A percentile compares a stretch with the other conserved stretches of the same genome.
Conservation (phyloP, 2,797 vertebrate species). For the Nyctibius grandis region DNA sequence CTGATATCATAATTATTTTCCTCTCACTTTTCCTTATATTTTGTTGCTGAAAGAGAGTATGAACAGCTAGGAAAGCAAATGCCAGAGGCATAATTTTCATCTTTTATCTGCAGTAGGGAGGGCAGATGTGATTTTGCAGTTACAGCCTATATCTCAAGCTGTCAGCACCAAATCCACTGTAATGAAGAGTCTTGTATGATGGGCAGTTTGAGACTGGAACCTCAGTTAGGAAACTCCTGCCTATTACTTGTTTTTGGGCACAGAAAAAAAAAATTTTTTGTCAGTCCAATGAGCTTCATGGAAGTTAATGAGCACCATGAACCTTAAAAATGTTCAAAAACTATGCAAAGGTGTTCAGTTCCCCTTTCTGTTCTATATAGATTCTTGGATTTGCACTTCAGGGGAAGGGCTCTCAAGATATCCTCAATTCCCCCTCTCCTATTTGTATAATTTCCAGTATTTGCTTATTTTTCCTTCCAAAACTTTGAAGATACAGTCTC, state of each 20-base stretch:
- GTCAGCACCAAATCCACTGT: background rate
- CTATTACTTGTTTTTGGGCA: background rate
- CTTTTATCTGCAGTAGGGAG: background rate
- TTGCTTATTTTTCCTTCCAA: background rate
- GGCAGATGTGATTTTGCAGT: background rate
- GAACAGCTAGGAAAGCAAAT: background rate
- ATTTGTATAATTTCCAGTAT: background rate
- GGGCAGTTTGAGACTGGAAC: background rate
- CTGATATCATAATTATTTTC: background rate
- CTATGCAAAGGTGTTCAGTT: background rate
- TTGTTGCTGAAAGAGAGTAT: background rate
- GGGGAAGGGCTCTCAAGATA: background rate
- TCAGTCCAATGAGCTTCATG: background rate
- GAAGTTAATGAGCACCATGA: background rate
- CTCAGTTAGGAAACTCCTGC: background rate
- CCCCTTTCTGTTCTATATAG: background rate
- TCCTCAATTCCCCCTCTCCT: background rate
- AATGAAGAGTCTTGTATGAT: background rate
- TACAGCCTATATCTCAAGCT: background rate
- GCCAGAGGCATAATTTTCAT: background rate
- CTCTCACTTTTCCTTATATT: background rate
- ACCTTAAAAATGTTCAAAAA: background rate
- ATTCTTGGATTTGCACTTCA: background rate
- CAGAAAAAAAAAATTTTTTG: background rate
- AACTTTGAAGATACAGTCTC: background rate